Conservation (phyloP, 2,113 vertebrate genomes). For the Anoplopoma fimbria region DNA sequence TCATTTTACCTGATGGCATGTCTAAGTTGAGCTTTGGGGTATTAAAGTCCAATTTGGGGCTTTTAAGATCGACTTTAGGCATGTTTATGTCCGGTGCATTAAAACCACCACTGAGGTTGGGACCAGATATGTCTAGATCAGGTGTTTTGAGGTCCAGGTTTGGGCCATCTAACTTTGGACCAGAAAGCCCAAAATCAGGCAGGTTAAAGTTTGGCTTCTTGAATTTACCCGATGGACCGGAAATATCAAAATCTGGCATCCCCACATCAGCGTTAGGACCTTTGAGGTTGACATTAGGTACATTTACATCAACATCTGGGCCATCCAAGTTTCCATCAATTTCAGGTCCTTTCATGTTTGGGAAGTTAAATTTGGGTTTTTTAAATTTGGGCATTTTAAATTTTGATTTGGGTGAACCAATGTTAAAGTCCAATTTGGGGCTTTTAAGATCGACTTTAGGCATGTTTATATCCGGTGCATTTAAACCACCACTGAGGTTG, state of each 20-base stretch:
- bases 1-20: slow-evolving; percentile 50
- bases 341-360: slow-evolving; percentile 48
- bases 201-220: slow-evolving; percentile 48
- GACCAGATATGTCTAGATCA: slow-evolving; percentile 57
- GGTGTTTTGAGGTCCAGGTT: slow-evolving; percentile 55
- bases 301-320: slow-evolving; percentile 50
- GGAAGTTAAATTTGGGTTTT: slow-evolving; percentile 58
- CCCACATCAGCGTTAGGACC: slow-evolving; percentile 28
- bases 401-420: slow-evolving; percentile 61
- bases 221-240: slow-evolving; percentile 49
- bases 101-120: slow-evolving; percentile 52
- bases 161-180: slow-evolving; percentile 50
- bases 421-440: slow-evolving; percentile 57
- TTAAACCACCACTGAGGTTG: slow-evolving; percentile 50
- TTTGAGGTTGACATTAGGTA: slow-evolving; percentile 46
- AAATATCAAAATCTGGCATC: slow-evolving; percentile 50
- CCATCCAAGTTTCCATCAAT: slow-evolving; percentile 55
- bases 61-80: slow-evolving; percentile 46
- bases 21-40: slow-evolving; percentile 38
- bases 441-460: slow-evolving; percentile 45
- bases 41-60: slow-evolving; percentile 55
- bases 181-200: slow-evolving; percentile 46
- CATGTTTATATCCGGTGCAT: slow-evolving; percentile 59
- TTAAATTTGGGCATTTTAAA: slow-evolving; percentile 63
- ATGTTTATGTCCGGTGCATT: slow-evolving; percentile 60